Evolutionary conservation across 2,797 vertebrate species (phyloP), one percentile per base, ranked within the genome.

Genomic region (Pangasius sanitwongsei): DNA sequence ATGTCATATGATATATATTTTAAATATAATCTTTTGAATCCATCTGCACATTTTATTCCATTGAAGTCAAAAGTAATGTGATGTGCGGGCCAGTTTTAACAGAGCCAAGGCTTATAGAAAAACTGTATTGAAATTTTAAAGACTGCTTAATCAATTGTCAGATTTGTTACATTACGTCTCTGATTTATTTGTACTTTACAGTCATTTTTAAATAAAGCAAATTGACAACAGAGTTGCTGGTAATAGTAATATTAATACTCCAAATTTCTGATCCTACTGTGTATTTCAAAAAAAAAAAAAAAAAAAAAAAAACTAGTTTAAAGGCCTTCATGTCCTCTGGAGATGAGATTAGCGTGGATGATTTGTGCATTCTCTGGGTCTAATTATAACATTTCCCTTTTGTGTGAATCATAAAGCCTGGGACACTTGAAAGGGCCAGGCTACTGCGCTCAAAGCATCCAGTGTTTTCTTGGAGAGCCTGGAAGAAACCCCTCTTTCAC

Each of bases 401-500:
- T 87, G 87, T 89, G 87, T 25, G 75, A 70, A 53, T 90, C 87
- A 85, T 88, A 87, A 86, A 82, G 88, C 61, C 28, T 31, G 75
- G 75, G 90, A 75, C 86, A 87, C 80, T 87, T 89, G 48, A 86
- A 86, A 83, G 85, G 74, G 78, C 84, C 41, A 80, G 48, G 80
- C 67, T 59, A 59, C 50, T 34, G 41, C 5, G 16, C 84, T 92
- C 86, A 93, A 89, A 89, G 89, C 88, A 57, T 70, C 83, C 81
- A 85, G 80, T 92, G 89, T 92, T 90, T 88, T 69, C 87, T 89
- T 86, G 85, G 75, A 90, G 83, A 69, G 41, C 28, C 82, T 86
- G 55, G 44, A 89, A 89, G 90, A 90, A 89, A 91, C 82, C 83
- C 90, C 84, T 89, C 90, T 91, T 89, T 93, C 67, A 86, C 69